phyloP scores from a whole-genome alignment of 2,888 invertebrate genomes.

The Bursaphelenchus okinawaensis region DNA sequence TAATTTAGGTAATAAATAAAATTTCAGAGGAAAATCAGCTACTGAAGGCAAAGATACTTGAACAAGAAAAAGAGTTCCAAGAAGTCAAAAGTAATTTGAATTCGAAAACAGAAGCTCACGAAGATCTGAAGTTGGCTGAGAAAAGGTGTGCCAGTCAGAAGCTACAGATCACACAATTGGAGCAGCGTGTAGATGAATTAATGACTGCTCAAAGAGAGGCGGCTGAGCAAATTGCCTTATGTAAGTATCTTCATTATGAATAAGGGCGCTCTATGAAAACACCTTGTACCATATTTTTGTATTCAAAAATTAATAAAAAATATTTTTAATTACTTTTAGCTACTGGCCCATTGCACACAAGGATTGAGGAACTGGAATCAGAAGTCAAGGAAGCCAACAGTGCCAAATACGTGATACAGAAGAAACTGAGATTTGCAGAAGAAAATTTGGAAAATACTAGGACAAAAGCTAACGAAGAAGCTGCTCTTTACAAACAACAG shows the following conservation, averaged over 20 bases:
- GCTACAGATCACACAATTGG: slow-evolving; percentile 10
- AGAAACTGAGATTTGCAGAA: slow-evolving; percentile 10
- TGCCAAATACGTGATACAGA: slow-evolving; percentile 10
- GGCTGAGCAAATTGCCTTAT: slow-evolving; percentile 30
- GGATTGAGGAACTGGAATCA: slow-evolving; percentile 22
- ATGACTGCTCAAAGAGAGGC: slow-evolving; percentile 29
- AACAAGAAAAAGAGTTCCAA: slow-evolving; percentile 1
- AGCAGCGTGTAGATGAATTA: slow-evolving; percentile 23
- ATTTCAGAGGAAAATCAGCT: not conserved
- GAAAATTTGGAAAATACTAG: not conserved
- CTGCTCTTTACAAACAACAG: slow-evolving; percentile 11
- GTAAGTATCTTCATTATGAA: slow-evolving; percentile 13
- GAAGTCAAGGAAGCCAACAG: slow-evolving; percentile 14
- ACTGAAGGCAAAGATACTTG: not conserved
- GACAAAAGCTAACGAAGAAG: slow-evolving; percentile 7
- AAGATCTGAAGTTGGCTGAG: slow-evolving; percentile 7
- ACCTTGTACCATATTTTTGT: too few relatives aligned
- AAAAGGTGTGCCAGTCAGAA: slow-evolving; percentile 11
- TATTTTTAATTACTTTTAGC: slow-evolving; percentile 19
- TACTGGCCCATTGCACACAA: slow-evolving; percentile 24
- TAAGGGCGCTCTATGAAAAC: too few relatives aligned
- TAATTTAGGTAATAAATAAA: not conserved
- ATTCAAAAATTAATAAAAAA: not conserved
- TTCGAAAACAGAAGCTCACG: slow-evolving; percentile 1
- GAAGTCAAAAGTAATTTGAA: not conserved